Conservation (phyloP, 2,797 vertebrate species). For the Gymnoscopelus microlampas region DNA sequence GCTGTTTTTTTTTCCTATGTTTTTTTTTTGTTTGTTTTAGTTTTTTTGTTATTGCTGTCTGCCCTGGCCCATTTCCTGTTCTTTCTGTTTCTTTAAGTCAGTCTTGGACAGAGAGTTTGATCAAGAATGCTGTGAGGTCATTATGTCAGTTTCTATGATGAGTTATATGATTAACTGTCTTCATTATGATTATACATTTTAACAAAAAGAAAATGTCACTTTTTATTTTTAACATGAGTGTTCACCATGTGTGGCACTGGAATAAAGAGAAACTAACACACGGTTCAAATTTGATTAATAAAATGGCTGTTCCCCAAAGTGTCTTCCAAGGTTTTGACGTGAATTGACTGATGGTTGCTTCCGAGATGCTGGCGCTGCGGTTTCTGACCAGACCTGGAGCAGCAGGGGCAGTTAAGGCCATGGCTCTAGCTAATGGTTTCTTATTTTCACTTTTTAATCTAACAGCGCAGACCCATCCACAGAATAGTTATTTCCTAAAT, state of each 20-base stretch:
- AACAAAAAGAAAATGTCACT: conserved; percentile 75
- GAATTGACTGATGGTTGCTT: conserved; percentile 61
- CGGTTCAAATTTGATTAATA: conserved; percentile 84
- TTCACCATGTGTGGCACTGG: conserved; percentile 81
- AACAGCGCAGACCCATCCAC: too few species aligned
- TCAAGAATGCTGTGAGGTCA: conserved; percentile 82
- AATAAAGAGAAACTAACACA: conserved; percentile 86
- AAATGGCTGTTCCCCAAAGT: conserved; percentile 83
- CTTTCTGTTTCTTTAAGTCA: conserved; percentile 68
- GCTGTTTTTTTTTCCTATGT: conserved; percentile 23
- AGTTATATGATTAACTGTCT: conserved; percentile 79
- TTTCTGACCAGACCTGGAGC: not conserved
- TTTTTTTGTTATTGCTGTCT: conserved; percentile 62
- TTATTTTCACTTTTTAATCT: too few species aligned
- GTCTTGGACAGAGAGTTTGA: conserved; percentile 73
- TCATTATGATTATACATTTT: conserved; percentile 79
- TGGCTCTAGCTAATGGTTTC: not conserved
- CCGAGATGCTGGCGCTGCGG: not conserved
- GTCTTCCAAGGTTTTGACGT: conserved; percentile 70
- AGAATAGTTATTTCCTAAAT: not conserved
- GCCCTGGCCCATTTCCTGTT: conserved; percentile 73
- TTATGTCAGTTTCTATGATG: conserved; percentile 79
- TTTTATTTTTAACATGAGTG: conserved; percentile 82
- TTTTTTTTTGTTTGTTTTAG: conserved; percentile 51
- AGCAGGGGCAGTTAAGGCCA: not conserved